phyloP scores from a whole-genome alignment of 2,888 invertebrate genomes.

The Deilephila elpenor region DNA sequence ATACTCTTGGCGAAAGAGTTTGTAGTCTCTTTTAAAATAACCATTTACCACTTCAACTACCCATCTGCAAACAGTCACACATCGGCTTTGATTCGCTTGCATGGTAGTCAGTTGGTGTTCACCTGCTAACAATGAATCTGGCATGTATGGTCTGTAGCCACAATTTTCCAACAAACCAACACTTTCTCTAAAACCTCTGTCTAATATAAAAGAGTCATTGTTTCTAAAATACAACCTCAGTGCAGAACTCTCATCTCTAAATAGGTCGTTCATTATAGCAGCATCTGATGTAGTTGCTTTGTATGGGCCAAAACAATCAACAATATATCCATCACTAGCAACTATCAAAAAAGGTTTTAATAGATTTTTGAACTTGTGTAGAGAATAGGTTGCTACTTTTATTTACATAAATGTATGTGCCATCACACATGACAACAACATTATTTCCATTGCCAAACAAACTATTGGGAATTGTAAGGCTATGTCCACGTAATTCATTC shows the following conservation, averaged over 20 bases:
- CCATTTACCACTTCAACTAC: background rate
- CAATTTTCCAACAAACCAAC: background rate
- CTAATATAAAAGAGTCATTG: background rate
- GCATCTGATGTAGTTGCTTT: background rate
- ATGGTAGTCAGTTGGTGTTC: background rate
- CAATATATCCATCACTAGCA: background rate
- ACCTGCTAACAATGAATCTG: background rate
- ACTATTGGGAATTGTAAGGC: no score
- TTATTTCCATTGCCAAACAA: background rate
- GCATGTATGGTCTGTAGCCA: background rate
- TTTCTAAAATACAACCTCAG: background rate
- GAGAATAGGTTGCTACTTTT: background rate
- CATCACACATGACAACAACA: background rate
- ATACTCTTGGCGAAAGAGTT: background rate
- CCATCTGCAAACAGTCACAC: no score
- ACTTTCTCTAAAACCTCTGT: background rate
- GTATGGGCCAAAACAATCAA: slow-evolving; percentile 1
- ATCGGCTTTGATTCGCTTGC: background rate
- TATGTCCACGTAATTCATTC: no score
- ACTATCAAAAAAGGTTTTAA: slow-evolving; percentile 2
- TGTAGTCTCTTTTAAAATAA: background rate
- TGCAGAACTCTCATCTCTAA: background rate
- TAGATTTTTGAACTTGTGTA: background rate
- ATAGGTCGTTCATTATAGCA: background rate
- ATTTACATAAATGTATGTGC: background rate